A percentile compares a stretch with the other conserved stretches of the same genome.
Conservation (phyloP, 1,140 invertebrate species). For the Drosophila insularis region DNA sequence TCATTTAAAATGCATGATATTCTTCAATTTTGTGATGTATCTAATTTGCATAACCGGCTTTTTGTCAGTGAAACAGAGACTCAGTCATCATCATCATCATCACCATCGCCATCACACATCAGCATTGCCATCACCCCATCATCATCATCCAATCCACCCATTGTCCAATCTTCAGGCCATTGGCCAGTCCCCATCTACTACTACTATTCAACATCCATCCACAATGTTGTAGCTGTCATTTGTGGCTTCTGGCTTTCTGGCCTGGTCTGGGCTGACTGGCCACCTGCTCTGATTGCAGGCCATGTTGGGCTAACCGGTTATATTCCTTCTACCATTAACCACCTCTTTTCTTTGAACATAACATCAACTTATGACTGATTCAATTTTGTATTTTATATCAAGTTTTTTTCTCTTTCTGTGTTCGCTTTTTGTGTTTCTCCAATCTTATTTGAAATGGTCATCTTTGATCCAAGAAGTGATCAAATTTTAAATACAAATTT, state of each 20-base stretch:
- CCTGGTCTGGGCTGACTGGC: slow-evolving; percentile 36
- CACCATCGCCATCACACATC: slow-evolving; percentile 25
- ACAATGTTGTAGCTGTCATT: slow-evolving; percentile 34
- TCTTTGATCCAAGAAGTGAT: slow-evolving; percentile 7
- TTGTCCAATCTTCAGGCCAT: slow-evolving; percentile 51
- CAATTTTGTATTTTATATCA: slow-evolving; percentile 44
- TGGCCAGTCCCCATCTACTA: slow-evolving; percentile 27
- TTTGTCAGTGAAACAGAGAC: slow-evolving; percentile 40
- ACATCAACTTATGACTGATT: slow-evolving; percentile 61
- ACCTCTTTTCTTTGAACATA: slow-evolving; percentile 24
- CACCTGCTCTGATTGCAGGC: slow-evolving; percentile 59
- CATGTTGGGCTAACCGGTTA: slow-evolving; percentile 48
- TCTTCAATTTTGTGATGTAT: slow-evolving; percentile 31
- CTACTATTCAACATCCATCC: neutral
- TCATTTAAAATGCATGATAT: slow-evolving; percentile 64
- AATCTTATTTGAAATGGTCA: neutral
- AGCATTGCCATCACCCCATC: slow-evolving; percentile 22
- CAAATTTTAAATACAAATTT: neutral
- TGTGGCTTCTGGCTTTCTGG: slow-evolving; percentile 12
- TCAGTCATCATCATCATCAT: slow-evolving; percentile 41
- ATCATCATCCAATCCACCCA: slow-evolving; percentile 35
- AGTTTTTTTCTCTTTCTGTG: slow-evolving; percentile 11
- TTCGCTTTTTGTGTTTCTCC: neutral
- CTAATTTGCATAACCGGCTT: slow-evolving; percentile 69
- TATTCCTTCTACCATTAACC: slow-evolving; percentile 15